A percentile compares a stretch with the other conserved stretches of the same genome.
These are phyloP conservation scores for Pterophyllum scalare DNA, from an alignment of 2,113 vertebrate genomes.

Conservation along the genomic window DNA sequence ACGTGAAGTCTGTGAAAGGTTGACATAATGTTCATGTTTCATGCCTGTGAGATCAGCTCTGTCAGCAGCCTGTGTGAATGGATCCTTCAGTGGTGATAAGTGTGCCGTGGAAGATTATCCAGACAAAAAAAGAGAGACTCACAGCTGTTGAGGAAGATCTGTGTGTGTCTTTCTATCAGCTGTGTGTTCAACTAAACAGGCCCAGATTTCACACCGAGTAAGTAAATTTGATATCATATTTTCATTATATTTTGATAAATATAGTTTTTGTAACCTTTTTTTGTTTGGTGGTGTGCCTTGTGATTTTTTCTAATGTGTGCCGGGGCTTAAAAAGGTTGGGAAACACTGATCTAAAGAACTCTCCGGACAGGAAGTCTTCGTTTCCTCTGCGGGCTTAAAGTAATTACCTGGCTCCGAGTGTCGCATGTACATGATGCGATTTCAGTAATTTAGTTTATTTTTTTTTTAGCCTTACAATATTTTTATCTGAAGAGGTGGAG, in stretches of 20 bases:
- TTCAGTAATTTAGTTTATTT: not conserved
- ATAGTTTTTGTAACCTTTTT: no score
- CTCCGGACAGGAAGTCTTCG: constrained; percentile 17
- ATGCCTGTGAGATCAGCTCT: not conserved
- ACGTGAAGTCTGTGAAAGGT: not conserved
- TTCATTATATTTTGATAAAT: no score
- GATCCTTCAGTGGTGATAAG: not conserved
- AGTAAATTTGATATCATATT: no score
- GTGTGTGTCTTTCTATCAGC: no score
- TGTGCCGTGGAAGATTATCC: no score
- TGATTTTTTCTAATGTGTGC: no score
- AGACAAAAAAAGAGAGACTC: no score
- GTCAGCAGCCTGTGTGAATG: not conserved
- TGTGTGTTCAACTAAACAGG: no score
- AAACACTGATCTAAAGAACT: not conserved
- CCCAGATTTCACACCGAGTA: no score
- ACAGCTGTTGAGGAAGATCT: no score
- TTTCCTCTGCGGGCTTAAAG: constrained; percentile 11
- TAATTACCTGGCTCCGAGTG: constrained; percentile 9
- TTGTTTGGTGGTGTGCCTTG: no score
- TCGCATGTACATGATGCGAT: not conserved
- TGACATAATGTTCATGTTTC: not conserved
- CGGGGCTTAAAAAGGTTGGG: no score
- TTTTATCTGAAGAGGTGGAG: not conserved
- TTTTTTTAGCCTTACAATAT: not conserved